These are phyloP conservation scores for Nysson spinosus DNA, from an alignment of 2,888 invertebrate species.

Conservation along the genomic window DNA sequence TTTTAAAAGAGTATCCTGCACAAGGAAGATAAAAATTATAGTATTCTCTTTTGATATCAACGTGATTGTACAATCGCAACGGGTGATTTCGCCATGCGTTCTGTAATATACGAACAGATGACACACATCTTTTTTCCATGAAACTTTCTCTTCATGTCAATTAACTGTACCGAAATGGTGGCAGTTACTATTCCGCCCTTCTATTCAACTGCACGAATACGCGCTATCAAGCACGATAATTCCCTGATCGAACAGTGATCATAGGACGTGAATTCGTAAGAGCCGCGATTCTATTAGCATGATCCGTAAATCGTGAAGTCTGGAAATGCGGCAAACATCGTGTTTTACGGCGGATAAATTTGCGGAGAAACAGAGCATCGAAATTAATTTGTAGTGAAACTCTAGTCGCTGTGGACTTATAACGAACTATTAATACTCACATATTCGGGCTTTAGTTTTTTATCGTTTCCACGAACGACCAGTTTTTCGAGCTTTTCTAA, in stretches of 20 bases:
- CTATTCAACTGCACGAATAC: constrained; percentile 26
- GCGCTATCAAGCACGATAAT: constrained; percentile 43
- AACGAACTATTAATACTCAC: too few species aligned
- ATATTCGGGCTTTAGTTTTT: constrained; percentile 96
- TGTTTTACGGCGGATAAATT: constrained; percentile 64
- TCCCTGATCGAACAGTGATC: constrained; percentile 49
- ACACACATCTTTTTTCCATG: neutral
- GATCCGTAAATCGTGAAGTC: constrained; percentile 63
- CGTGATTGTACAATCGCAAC: too few species aligned
- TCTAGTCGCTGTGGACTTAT: too few species aligned
- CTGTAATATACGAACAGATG: too few species aligned
- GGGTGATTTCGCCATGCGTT: too few species aligned
- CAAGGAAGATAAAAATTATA: constrained; percentile 68
- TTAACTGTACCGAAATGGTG: constrained; percentile 1
- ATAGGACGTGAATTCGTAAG: constrained; percentile 36
- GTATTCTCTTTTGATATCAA: too few species aligned
- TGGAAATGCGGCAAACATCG: constrained; percentile 56
- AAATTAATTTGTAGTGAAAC: constrained; percentile 71
- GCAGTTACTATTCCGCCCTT: constrained; percentile 10
- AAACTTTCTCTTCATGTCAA: neutral
- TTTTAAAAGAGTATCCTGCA: constrained; percentile 91
- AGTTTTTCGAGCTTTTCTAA: constrained; percentile 92
- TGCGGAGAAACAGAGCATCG: constrained; percentile 59
- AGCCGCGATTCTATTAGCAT: constrained; percentile 43
- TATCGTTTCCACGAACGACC: constrained; percentile 91